Base-by-base conservation (phyloP, 2,113 vertebrate genomes). In the Nanger granti region DNA sequence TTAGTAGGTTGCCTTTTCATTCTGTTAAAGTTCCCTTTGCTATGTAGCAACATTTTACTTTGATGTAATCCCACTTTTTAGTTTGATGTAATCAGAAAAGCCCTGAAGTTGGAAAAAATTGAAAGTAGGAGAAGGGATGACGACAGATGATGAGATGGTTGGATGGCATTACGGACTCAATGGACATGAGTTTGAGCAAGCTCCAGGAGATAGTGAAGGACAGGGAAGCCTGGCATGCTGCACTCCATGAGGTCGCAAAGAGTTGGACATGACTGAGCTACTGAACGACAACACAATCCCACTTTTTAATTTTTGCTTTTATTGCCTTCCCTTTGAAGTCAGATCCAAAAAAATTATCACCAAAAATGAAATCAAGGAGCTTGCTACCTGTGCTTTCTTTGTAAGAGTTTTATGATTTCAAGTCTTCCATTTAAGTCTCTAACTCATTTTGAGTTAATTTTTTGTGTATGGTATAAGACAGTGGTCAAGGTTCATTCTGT, bases 241-340 rank as follows among this genome's bases (percentile, higher is more conserved):
- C 69, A 73, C n/a, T 73, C 69, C 69, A 41, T 41, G 69, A 37
- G n/a, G 69, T 73, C 3, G 0, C 69, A 73, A 73, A 41, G 69
- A 41, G n/a, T 41, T 24, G 10, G 20, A 24, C 69, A 73, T 0
- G 1, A 41, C n/a, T 41, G n/a, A 73, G 10, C 22, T 0, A 7
- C 69, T 73, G n/a, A 73, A 41, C n/a, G n/a, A n/a, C 34, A 41
- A 7, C 69, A 3, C 69, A 34, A 31, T n/a, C 73, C 55, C 41
- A 1, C 14, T 49, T 91, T 29, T 86, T 86, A 26, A 69, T 69
- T 93, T 69, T 86, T 69, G n/a, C 18, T 11, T 84, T 55, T 84
- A 84, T 37, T 84, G 34, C 20, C 82, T 84, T 84, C 52, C 31
- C 34, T 84, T 84, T n/a, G 82, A 34, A 84, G 49, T 84, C 49